These are phyloP conservation scores for Xylota sylvarum DNA, from an alignment of 2,888 invertebrate species.

Conservation along the genomic window DNA sequence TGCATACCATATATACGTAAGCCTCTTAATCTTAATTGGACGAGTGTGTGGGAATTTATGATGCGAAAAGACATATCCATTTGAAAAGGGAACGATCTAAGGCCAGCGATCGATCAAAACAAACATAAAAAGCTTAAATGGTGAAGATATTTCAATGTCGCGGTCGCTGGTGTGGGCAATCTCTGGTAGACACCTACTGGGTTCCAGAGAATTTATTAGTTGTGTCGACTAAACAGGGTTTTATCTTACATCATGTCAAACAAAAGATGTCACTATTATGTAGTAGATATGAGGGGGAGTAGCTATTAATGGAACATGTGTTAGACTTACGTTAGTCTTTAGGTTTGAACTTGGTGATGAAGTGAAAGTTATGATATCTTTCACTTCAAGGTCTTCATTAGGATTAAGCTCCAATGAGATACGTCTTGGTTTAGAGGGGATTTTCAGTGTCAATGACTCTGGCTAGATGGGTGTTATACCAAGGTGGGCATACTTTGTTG, in stretches of 20 bases:
- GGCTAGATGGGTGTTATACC: too few relatives aligned
- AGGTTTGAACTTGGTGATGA: too few relatives aligned
- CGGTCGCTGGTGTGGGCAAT: slow-evolving; percentile 18
- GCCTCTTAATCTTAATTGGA: slow-evolving; percentile 50
- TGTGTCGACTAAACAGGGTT: neutral
- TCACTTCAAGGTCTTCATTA: too few relatives aligned
- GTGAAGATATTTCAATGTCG: slow-evolving; percentile 39
- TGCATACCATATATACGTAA: neutral
- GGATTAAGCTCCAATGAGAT: too few relatives aligned
- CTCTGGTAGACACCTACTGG: slow-evolving; percentile 3
- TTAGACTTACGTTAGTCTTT: neutral
- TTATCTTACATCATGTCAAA: slow-evolving; percentile 10
- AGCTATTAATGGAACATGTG: neutral
- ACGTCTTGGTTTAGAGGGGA: too few relatives aligned
- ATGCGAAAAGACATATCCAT: slow-evolving; percentile 35
- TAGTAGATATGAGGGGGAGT: neutral
- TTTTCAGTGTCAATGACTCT: too few relatives aligned
- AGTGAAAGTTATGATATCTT: too few relatives aligned
- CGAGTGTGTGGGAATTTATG: slow-evolving; percentile 58
- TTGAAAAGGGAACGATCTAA: neutral
- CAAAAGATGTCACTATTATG: neutral
- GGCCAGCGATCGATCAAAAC: slow-evolving; percentile 43
- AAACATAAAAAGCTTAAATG: slow-evolving; percentile 47
- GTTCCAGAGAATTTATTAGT: slow-evolving; percentile 18
- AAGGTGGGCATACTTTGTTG: too few relatives aligned